Base-by-base conservation (phyloP, 2,797 vertebrate genomes). In the Hypotaenidia philippensis region DNA sequence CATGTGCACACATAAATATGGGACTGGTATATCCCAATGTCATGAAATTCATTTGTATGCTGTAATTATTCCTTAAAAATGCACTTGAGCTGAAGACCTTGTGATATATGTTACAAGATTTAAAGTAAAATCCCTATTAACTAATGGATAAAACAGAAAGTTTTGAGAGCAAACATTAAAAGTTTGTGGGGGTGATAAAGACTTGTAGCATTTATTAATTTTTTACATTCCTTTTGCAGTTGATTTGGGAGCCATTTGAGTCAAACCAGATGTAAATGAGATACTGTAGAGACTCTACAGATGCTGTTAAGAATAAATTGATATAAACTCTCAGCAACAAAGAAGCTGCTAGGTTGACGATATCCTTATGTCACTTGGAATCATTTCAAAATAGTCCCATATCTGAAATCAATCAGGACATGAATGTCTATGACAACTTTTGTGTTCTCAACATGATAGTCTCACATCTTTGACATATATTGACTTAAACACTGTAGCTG, bases 41-140 rank as follows among this genome's bases (percentile, higher is more conserved):
- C 61, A 80, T 61, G 92, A 88, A 90, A 88, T 65, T 83, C 1
- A 65, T 86, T 61, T 75, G 11, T 71, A 61, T 75, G 49, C 8
- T 21, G 53, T 40, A 83, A 85, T 91, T 85, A 77, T 81, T 75
- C 79, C 50, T 83, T 70, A 68, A 75, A 81, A 29, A 20, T 88
- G 31, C 25, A 55, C 25, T 91, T 91, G 41, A 71, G 64, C 26
- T 77, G 50, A 83, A 70, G 40, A 31, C 16, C 17, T 83, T 71
- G 38, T 71, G 79, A 57, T 65, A 50, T 23, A 38, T 5, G 6
- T 69, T 78, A 71, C 7, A 65, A 59, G 69, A 86, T 86, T 94
- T 88, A 78, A 94, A 88, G 65, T 34, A 86, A 95, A 88, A 94
- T 88, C 72, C 38, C 31, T 90, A 83, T 47, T 34, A 87, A 53